Base-by-base conservation (phyloP, 92 coral and sea anemone species). In the Heteractis magnifica region DNA sequence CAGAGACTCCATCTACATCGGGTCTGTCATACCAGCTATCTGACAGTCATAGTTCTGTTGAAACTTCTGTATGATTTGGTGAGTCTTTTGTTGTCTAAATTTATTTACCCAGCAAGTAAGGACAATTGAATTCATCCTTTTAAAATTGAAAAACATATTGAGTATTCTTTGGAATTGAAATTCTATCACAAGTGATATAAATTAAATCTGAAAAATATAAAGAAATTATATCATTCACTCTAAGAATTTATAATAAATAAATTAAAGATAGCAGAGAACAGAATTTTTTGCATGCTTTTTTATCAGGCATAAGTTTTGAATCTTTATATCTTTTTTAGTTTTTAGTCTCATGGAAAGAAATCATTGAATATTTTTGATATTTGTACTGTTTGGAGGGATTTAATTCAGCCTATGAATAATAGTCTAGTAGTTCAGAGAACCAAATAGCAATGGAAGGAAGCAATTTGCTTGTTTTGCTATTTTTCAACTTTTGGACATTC, bases 41-140 rank as follows among this genome's bases (percentile, higher is more conserved):
- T 50, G 84, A 81, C 51, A 81, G 84, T 81, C 84, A 81, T 13
- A 81, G 79, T 65, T 83, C 90, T 6, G 49, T 87, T 44, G 90
- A 87, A 55, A 87, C 90, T 44, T 49, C 86, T 51, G 90, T 87
- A 48, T 86, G 60, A 79, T 18, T 3, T 59, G 6, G 16, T 11
- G 6, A 13, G 8, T 19, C n/a, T 18, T 64, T 9, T 64, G 9
- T 53, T 53, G 9, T 53, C 58, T 53, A 53, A 53, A 53, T 53
- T 12, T 53, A 12, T 53, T 53, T 12, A 34, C 44, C 44, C 44
- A 34, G 44, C 44, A 34, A 34, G 44, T 34, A 34, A 34, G 44
- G 44, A 34, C 44, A 1, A 34, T 34, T 1, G 64, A 58, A 58
- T 0, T 12, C 16, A 15, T n/a, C 13, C 64, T 58, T 58, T 13